Evolutionary conservation across 2,113 vertebrate genomes (phyloP).

Genomic region (Brachionichthys hirsutus): DNA sequence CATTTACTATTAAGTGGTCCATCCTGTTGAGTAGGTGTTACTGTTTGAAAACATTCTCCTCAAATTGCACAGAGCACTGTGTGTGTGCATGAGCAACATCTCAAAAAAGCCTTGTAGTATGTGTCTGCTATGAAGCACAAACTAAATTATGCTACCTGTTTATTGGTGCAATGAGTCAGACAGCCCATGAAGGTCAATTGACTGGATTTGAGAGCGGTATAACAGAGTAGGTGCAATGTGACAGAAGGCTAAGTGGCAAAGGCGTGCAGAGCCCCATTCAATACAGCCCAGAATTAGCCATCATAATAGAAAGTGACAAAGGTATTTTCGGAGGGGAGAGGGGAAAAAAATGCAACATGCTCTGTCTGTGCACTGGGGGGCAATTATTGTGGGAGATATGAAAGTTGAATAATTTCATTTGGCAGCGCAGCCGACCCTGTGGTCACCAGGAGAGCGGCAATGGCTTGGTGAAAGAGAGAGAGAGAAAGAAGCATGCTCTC

Average conservation of each 20-base stretch:
- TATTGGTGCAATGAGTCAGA: slow-evolving; percentile 62
- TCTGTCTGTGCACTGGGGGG: slow-evolving; percentile 41
- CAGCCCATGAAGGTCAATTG: slow-evolving; percentile 71
- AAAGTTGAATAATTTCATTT: slow-evolving; percentile 48
- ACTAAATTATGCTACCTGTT: slow-evolving; percentile 58
- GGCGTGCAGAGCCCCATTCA: slow-evolving; percentile 50
- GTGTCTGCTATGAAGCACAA: slow-evolving; percentile 33
- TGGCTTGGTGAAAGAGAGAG: background rate
- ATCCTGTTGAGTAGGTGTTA: slow-evolving; percentile 6
- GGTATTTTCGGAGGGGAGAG: slow-evolving; percentile 44
- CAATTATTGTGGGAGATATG: slow-evolving; percentile 50
- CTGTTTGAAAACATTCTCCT: slow-evolving; percentile 14
- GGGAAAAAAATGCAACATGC: slow-evolving; percentile 23
- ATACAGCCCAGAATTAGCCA: slow-evolving; percentile 39
- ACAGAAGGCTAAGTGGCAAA: slow-evolving; percentile 64
- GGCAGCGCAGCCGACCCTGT: slow-evolving; percentile 27
- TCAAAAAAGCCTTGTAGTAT: slow-evolving; percentile 20
- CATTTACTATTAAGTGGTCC: slow-evolving; percentile 18
- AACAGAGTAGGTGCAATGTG: slow-evolving; percentile 52
- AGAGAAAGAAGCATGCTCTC: slow-evolving; percentile 2
- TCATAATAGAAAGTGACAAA: slow-evolving; percentile 66
- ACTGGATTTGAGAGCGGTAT: slow-evolving; percentile 56
- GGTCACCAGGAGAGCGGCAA: slow-evolving; percentile 25
- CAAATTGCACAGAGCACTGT: slow-evolving; percentile 14
- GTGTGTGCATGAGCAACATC: slow-evolving; percentile 46